Evolutionary conservation across 2,888 invertebrate genomes (phyloP), one percentile per base, ranked within the genome.

Genomic region (Scaptomyza flava): DNA sequence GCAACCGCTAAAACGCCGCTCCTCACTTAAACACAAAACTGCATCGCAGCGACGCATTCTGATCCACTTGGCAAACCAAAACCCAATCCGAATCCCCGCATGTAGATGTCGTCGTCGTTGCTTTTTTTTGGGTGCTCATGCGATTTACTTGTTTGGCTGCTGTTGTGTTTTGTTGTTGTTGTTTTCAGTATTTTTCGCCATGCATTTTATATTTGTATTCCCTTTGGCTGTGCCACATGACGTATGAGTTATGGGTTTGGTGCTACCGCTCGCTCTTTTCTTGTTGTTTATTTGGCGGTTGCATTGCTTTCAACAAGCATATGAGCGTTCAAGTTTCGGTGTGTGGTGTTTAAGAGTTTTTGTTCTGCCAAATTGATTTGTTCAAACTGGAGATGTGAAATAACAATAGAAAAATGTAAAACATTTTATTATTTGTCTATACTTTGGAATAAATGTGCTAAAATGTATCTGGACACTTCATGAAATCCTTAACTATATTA

Each of bases 211-310:
- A 70, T 86, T 73, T 74, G 81, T 81, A 77, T 87, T 87, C 89
- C 85, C 87, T 78, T 89, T 89, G 79, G 75, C 65, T 46, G 66
- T 72, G 65, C 81, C 81, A 87, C 87, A 87, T 81, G 82, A 78
- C 87, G 89, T 89, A 83, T 89, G 82, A 83, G 82, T 89, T 89
- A 83, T 89, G 87, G 82, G 69, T 87, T 72, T 89, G 70, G 81
- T 66, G 67, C 57, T 52, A 41, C 67, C 72, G 56, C 38, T 17
- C 7, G 14, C 36, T 23, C 36, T 67, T 14, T 76, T 77, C 60
- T 79, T 69, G 58, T 61, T 79, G 66, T 87, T 84, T 87, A 69
- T 87, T 69, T 69, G 87, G 87, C 63, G 89, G 89, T 85, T 67
- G 82, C 82, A 72, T 75, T 81, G 72, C 79, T 70, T 65, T 83